These are phyloP conservation scores for Indri indri DNA, from an alignment of 2,113 vertebrate genomes.

Conservation along the genomic window DNA sequence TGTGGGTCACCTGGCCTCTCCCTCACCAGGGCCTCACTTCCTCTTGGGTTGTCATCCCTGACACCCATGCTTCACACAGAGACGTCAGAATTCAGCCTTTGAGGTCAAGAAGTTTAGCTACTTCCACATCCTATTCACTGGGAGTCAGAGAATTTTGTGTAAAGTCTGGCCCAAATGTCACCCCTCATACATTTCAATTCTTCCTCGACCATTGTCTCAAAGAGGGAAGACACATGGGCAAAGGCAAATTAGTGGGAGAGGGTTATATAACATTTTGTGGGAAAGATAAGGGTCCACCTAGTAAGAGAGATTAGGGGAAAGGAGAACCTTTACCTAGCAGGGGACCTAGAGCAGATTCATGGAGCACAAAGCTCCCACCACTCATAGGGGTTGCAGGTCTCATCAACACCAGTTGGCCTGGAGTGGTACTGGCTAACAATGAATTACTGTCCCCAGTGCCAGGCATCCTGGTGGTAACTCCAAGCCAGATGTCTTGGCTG, in stretches of 20 bases:
- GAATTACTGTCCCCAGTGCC: neutral
- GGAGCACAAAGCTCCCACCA: neutral
- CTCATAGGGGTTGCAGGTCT: neutral
- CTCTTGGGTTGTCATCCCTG: no score
- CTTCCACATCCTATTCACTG: neutral
- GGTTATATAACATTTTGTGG: neutral
- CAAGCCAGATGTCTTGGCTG: conserved; percentile 64
- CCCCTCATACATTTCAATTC: conserved; percentile 54
- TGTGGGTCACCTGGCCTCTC: no score
- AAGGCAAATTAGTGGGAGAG: neutral
- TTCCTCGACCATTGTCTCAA: conserved; percentile 84
- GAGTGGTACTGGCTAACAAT: conserved; percentile 32
- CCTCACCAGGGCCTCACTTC: no score
- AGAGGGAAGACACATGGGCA: conserved; percentile 16
- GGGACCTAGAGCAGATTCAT: rapidly evolving
- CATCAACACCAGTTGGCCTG: conserved; percentile 82
- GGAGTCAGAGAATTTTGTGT: neutral
- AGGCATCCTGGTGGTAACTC: conserved; percentile 78
- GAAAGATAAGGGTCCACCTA: neutral
- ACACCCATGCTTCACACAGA: no score
- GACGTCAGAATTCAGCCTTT: neutral
- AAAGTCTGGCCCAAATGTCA: neutral
- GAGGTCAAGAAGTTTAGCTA: neutral
- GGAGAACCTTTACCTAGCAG: no score
- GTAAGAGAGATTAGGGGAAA: neutral